Base-by-base conservation (phyloP, 2,797 vertebrate species). In the Coregonus ussuriensis region DNA sequence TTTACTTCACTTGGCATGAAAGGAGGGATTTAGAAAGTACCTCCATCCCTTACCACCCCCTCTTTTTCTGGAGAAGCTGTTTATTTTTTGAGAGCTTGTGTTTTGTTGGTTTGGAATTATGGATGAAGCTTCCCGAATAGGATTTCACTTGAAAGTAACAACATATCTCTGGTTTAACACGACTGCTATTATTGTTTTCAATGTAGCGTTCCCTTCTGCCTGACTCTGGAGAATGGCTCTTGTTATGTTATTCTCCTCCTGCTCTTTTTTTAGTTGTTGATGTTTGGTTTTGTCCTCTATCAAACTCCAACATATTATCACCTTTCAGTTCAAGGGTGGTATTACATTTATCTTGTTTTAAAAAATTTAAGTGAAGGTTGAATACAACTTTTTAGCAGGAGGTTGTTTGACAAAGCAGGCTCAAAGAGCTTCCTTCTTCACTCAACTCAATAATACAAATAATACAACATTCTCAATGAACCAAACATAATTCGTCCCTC, bases 81-180 rank as follows among this genome's bases (percentile, higher is more conserved):
- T n/a, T 33, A 51, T 47, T 11, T 69, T 66, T 16, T 51, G 54
- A 62, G 35, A 63, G 56, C 16, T 41, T 14, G 4, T 62, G 29
- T 51, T 6, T 62, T 59, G 33, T 33, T 6, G 29, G 16, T 33
- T 59, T 41, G 14, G 18, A 33, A 35, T 73, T n/a, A 56, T 56
- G 72, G 71, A 9, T 6, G 31, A 18, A 37, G 52, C 31, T 21
- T 14, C 33, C 33, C 18, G 18, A 62, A 13, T 47, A 4, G n/a
- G 16, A 25, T 29, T 47, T 53, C 70, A 52, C 25, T 71, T 71
- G 70, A 71, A 71, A 52, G 21, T 21, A 71, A 37, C 68, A 47
- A 25, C 21, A 6, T 52, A 52, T n/a, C 70, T 52, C 11, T 47
- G 9, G 9, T 47, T 47, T 71, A 53, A 31, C 47, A 53, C 1